A percentile compares a stretch with the other conserved stretches of the same genome.
phyloP scores from a whole-genome alignment of 2,888 invertebrate genomes.

The Drosophila bunnanda region DNA sequence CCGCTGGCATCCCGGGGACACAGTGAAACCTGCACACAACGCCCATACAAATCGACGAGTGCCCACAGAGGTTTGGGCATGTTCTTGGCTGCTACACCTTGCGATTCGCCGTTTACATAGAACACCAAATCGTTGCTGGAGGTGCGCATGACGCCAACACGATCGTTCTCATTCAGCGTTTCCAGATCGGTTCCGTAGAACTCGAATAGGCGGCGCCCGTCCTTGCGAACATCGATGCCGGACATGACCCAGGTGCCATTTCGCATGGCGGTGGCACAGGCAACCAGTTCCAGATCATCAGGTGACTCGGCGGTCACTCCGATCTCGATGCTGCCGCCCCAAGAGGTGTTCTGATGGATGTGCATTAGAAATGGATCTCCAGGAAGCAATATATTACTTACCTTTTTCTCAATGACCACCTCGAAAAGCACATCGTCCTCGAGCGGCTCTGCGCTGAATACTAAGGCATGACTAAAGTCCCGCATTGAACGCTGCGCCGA shows the following conservation, averaged over 20 bases:
- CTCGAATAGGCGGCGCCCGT: slow-evolving; percentile 92
- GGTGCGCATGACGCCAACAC: slow-evolving; percentile 93
- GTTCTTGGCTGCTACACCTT: slow-evolving; percentile 92
- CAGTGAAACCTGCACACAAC: slow-evolving; percentile 91
- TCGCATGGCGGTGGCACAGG: slow-evolving; percentile 91
- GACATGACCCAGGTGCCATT: slow-evolving; percentile 97
- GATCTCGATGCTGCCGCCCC: slow-evolving; percentile 91
- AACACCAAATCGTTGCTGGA: slow-evolving; percentile 93
- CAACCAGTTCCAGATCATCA: slow-evolving; percentile 88
- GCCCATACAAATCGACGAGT: slow-evolving; percentile 92
- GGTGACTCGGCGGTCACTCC: slow-evolving; percentile 90
- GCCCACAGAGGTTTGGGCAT: slow-evolving; percentile 91
- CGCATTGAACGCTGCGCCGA: slow-evolving; percentile 92
- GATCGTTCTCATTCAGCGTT: slow-evolving; percentile 92
- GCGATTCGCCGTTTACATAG: slow-evolving; percentile 94
- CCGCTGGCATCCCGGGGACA: slow-evolving; percentile 71
- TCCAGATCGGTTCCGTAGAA: slow-evolving; percentile 94
- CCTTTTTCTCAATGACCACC: slow-evolving; percentile 95
- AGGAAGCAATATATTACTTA: slow-evolving; percentile 83
- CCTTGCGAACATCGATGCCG: slow-evolving; percentile 92
- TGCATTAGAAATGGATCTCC: slow-evolving; percentile 25
- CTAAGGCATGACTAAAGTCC: slow-evolving; percentile 95
- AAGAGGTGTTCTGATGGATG: slow-evolving; percentile 89
- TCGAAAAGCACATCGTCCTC: slow-evolving; percentile 93
- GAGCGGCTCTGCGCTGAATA: slow-evolving; percentile 92